Percentiles rank a stretch among this genome's conserved stretches.
Evolutionary conservation across 2,113 vertebrate species (phyloP).

Genomic region (Rousettus leschenaultii): DNA sequence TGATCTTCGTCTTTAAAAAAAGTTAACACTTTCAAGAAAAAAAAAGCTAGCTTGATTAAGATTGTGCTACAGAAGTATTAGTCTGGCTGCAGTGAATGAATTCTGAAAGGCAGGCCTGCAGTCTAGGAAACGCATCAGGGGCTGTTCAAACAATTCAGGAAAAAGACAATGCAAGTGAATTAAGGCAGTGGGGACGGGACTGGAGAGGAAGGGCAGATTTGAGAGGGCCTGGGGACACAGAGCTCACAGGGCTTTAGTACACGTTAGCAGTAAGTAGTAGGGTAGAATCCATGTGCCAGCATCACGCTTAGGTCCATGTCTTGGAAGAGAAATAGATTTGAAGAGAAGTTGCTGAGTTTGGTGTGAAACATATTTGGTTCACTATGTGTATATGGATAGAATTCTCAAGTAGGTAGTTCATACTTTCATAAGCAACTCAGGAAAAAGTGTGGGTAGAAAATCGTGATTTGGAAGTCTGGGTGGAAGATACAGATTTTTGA

Average conservation of each 20-base stretch:
- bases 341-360: background rate
- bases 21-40: background rate
- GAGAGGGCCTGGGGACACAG: background rate
- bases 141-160: background rate
- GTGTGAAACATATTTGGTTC: background rate
- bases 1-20: background rate
- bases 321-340: background rate
- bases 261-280: background rate
- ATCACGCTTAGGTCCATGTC: background rate
- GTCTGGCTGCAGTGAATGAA: background rate
- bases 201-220: background rate
- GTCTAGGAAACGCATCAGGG: background rate
- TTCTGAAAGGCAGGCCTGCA: background rate
- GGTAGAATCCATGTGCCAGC: background rate
- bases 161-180: background rate
- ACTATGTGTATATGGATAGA: background rate
- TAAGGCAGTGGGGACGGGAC: background rate
- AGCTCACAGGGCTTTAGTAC: background rate
- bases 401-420: background rate
- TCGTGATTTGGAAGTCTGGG: background rate
- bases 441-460: background rate
- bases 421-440: background rate
- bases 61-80: background rate
- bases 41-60: background rate
- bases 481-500: background rate